phyloP scores from a whole-genome alignment of 1,140 invertebrate species.

The Drosophila nikananu region DNA sequence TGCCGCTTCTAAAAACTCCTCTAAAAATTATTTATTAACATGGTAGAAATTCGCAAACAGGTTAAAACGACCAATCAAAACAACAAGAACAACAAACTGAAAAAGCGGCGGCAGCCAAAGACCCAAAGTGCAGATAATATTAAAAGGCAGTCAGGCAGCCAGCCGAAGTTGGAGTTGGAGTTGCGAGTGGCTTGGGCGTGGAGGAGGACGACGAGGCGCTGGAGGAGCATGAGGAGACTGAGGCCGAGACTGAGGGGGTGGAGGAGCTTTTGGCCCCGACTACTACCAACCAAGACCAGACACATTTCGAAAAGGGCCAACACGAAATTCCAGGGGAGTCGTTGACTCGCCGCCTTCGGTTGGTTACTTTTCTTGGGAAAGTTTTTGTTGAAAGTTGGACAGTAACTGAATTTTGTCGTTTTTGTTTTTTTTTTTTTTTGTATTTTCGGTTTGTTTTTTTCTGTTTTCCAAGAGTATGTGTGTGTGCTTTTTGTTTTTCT shows the following conservation, averaged over 20 bases:
- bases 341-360: conserved; percentile 69
- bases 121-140: conserved; percentile 82
- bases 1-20: conserved; percentile 70
- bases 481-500: conserved; percentile 41
- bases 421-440: conserved; percentile 22
- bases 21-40: conserved; percentile 84
- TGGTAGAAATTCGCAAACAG: conserved; percentile 84
- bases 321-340: conserved; percentile 81
- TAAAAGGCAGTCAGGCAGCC: conserved; percentile 78
- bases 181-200: conserved; percentile 19
- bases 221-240: background rate
- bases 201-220: conserved; percentile 4
- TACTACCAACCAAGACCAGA: conserved; percentile 61
- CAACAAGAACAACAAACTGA: conserved; percentile 61
- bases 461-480: conserved; percentile 13
- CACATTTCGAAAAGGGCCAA: conserved; percentile 83
- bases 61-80: conserved; percentile 82
- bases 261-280: conserved; percentile 55
- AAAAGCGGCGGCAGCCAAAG: conserved; percentile 74
- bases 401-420: conserved; percentile 61
- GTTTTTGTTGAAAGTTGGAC: conserved; percentile 79
- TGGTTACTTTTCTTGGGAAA: conserved; percentile 83
- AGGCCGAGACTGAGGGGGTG: conserved; percentile 11
- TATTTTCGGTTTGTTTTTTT: background rate
- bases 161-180: conserved; percentile 29